Evolutionary conservation across 2,113 vertebrate genomes (phyloP).

Genomic region (Gallinago jamesoni): DNA sequence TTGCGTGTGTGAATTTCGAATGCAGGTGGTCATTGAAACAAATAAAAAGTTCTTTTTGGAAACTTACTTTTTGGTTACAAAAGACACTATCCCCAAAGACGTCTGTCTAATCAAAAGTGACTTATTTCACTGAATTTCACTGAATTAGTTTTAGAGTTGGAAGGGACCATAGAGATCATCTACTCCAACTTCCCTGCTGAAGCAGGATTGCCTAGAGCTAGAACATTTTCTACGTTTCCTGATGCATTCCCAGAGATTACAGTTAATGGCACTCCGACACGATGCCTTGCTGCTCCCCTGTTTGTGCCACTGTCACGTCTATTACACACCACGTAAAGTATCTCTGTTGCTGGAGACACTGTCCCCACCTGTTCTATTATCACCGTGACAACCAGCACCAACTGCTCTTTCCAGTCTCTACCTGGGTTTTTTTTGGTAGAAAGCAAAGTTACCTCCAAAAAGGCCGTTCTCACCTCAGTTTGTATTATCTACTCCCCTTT

Average conservation of each 20-base stretch:
- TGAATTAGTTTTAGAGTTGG: too few species aligned
- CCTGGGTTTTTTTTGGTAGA: neutral
- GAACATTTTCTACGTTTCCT: neutral
- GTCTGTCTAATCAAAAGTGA: neutral
- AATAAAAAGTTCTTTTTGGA: neutral
- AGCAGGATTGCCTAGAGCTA: too few species aligned
- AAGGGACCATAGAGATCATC: too few species aligned
- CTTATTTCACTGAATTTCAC: neutral
- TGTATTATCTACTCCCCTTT: neutral
- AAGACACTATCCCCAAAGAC: neutral
- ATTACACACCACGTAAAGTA: too few species aligned
- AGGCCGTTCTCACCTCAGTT: neutral
- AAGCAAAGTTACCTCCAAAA: neutral
- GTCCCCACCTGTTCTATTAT: neutral
- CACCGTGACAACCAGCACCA: neutral
- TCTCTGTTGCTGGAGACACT: neutral
- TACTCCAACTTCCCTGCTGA: too few species aligned
- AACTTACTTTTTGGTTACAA: neutral
- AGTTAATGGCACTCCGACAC: neutral
- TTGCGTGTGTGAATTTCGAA: neutral
- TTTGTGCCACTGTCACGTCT: too few species aligned
- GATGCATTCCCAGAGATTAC: neutral
- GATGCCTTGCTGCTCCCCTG: neutral
- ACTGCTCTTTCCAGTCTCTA: neutral
- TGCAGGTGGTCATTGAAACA: neutral